Conservation (phyloP, 2,113 vertebrate genomes). For the Machaerirhynchus nigripectus region DNA sequence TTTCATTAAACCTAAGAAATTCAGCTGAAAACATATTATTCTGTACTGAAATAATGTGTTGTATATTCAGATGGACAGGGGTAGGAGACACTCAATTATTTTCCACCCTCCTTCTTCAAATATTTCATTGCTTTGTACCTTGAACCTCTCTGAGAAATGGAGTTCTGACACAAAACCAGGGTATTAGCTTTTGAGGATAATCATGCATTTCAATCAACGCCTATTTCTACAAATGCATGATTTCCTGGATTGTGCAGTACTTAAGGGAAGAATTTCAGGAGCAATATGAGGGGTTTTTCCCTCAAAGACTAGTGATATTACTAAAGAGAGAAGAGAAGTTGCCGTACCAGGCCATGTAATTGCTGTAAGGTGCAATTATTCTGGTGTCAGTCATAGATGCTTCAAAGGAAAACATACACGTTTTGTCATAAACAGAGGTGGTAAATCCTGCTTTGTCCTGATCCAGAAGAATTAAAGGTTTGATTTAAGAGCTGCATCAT, state of each 20-base stretch:
- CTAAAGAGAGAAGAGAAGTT: neutral
- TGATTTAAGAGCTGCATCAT: neutral
- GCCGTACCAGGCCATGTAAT: neutral
- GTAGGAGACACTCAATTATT: neutral
- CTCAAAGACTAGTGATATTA: neutral
- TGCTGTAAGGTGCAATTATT: neutral
- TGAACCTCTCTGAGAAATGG: neutral
- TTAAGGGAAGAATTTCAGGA: neutral
- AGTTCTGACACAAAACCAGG: neutral
- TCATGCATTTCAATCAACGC: neutral
- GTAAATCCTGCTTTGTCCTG: neutral
- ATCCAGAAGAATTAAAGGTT: neutral
- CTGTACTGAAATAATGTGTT: neutral
- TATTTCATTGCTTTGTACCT: neutral
- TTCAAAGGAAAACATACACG: neutral
- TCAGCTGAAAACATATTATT: neutral
- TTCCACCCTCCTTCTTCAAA: neutral
- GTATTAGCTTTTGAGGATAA: neutral
- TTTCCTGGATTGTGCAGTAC: neutral
- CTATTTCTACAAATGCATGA: neutral
- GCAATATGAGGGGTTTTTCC: accelerated
- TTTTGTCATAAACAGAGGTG: neutral
- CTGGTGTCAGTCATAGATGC: neutral
- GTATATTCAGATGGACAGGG: neutral
- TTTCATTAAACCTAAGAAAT: neutral